Percentiles rank a stretch among this genome's conserved stretches.
Evolutionary conservation across 1,140 invertebrate genomes (phyloP).

Genomic region (Stegodyphus dumicola): DNA sequence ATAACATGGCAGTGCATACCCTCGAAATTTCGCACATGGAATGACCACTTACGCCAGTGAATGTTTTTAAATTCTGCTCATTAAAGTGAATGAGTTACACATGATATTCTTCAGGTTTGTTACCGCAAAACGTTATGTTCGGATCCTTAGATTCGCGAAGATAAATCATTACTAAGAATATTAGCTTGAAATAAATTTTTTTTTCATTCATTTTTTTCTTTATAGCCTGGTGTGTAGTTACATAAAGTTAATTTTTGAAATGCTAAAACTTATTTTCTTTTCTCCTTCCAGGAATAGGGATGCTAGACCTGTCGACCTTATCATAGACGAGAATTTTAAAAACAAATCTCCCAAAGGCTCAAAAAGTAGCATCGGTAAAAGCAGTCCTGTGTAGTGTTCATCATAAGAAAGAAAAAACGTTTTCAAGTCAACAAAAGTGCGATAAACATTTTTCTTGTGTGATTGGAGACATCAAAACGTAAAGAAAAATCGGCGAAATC

Average conservation of each 20-base stretch:
- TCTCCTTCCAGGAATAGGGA: conserved; percentile 28
- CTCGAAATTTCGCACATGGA: too few species aligned
- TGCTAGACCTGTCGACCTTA: conserved; percentile 47
- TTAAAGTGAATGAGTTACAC: too few species aligned
- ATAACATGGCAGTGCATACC: too few species aligned
- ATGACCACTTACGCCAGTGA: too few species aligned
- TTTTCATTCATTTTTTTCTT: not conserved
- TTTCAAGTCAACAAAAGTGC: not conserved
- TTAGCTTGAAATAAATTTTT: not conserved
- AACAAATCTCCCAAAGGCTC: conserved; percentile 58
- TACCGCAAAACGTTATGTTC: too few species aligned
- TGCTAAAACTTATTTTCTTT: not conserved
- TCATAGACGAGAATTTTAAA: conserved; percentile 57
- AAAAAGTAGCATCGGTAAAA: conserved; percentile 57
- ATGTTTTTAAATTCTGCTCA: too few species aligned
- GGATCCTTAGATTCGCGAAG: too few species aligned
- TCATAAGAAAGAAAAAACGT: not conserved
- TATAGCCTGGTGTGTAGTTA: not conserved
- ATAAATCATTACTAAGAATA: too few species aligned
- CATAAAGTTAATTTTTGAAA: not conserved
- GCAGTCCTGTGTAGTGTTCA: conserved; percentile 45
- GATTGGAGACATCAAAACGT: not conserved
- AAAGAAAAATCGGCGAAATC: not conserved
- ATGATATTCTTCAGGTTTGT: too few species aligned
- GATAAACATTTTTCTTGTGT: conserved; percentile 2